phyloP scores from a whole-genome alignment of 2,113 vertebrate species.

The Leuciscus idus region DNA sequence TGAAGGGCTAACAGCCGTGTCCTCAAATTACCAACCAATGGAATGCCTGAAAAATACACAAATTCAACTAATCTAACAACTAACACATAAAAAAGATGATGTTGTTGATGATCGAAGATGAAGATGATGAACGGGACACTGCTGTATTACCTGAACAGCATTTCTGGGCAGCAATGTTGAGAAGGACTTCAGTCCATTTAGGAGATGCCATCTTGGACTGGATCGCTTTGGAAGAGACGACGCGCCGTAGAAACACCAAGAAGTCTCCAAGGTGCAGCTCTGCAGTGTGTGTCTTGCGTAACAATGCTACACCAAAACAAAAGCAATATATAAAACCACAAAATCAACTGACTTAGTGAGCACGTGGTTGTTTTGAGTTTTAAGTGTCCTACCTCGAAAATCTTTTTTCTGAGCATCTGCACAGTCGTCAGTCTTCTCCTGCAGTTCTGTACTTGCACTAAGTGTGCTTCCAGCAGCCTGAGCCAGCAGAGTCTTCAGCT shows the following conservation, averaged over 20 bases:
- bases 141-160: slow-evolving; percentile 87
- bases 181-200: slow-evolving; percentile 97
- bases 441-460: slow-evolving; percentile 79
- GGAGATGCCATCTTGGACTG: slow-evolving; percentile 99
- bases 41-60: slow-evolving; percentile 78
- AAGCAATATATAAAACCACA: not conserved
- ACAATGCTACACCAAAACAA: slow-evolving; percentile 73
- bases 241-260: slow-evolving; percentile 92
- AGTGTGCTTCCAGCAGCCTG: slow-evolving; percentile 88
- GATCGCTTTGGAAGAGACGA: slow-evolving; percentile 97
- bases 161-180: slow-evolving; percentile 97
- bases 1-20: slow-evolving; percentile 94
- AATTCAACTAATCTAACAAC: not conserved
- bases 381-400: slow-evolving; percentile 81
- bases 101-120: too few relatives aligned
- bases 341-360: not conserved
- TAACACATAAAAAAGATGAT: not conserved
- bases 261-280: slow-evolving; percentile 96
- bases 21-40: slow-evolving; percentile 93
- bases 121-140: too few relatives aligned
- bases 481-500: slow-evolving; percentile 93
- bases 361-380: not conserved
- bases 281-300: slow-evolving; percentile 89
- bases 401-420: slow-evolving; percentile 88
- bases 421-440: slow-evolving; percentile 78